Base-by-base conservation (phyloP, 2,888 invertebrate genomes). In the Nebria brevicollis region DNA sequence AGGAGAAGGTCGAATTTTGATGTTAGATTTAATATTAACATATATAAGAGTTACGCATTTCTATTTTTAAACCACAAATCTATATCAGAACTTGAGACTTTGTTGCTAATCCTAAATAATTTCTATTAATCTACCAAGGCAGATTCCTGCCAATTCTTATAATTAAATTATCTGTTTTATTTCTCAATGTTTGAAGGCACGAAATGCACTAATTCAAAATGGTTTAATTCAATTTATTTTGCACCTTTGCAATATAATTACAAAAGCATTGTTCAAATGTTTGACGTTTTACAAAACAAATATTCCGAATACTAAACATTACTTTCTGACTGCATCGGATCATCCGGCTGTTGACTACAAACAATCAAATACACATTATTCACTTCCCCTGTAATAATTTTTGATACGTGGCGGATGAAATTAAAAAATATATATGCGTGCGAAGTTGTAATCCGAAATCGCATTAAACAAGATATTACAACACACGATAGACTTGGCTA, bases 401-500 rank as follows among this genome's bases (percentile, higher is more conserved):
- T 54, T 54, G 54, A 54, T 6, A 11, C 4, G 54, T 54, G 54
- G 2, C 6, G 8, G 2, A 54, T 54, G 54, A 54, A 54, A 54
- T 54, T 54, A 7, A 54, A 54, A 54, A 54, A 54, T 2, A 54
- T 8, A 54, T 34, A 54, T 54, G 54, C 54, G 54, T 54, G 54
- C 54, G 8, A 11, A 54, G 54, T 13, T 54, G 54, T 54, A 54
- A 54, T 54, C 54, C 54, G 54, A 54, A 54, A 54, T 54, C 54
- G 54, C 54, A 54, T 54, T 54, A 54, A 54, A 54, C 54, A 54
- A 54, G 54, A 54, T 54, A 54, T 54, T 54, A 54, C 54, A 54
- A 54, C 13, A 54, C 54, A 54, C 54, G 54, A 54, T 54, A 54
- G 54, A 54, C 54, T 13, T 3, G 54, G 54, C 54, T 8, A 54